Evolutionary conservation across 2,888 invertebrate genomes (phyloP), one percentile per base, ranked within the genome.

Genomic region (Agonopterix heracliana): DNA sequence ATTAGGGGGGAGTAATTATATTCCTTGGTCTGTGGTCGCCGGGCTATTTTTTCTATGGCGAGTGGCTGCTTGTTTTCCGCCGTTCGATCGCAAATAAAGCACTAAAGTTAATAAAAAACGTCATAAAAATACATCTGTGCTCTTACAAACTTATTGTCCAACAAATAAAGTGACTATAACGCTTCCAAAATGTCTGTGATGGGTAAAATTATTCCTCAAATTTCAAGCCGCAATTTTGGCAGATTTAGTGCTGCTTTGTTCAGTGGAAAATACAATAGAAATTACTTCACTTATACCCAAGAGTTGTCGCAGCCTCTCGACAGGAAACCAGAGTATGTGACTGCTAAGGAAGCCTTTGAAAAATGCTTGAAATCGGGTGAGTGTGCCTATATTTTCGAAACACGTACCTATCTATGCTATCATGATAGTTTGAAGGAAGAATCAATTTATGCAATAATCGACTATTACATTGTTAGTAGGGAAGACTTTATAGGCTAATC

Each of bases 291-390:
- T 0, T 95, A 96, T 69, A 92, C 93, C 14, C 92, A 92, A 56
- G 96, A 96, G 74, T 91, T 96, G 42, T 91, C 95, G 40, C 95
- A 96, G 82, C 95, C 96, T 10, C 81, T 94, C 60, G 90, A 92
- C 34, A 90, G 92, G 56, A 91, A 92, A 54, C 96, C 96, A 0
- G 92, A 92, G 77, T 92, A 90, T 86, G 88, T 93, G 12, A 87
- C 91, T 5, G 92, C 95, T 0, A 93, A 94, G 50, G 93, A 96
- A 66, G 97, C 95, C 1, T 93, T 97, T 46, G 89, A 92, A 68
- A 91, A 91, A 71, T 78, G 85, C 54, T 90, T 97, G 48, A 91
- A 95, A 80, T 96, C 97, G 57, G 95, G 97, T 96, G 90, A 88
- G 86, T 12, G 26, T 5, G 5, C 5, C 26, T 26, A 1, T 41